Evolutionary conservation across 1,140 invertebrate genomes (phyloP), one percentile per base, ranked within the genome.

Genomic region (Holotrichia oblita): DNA sequence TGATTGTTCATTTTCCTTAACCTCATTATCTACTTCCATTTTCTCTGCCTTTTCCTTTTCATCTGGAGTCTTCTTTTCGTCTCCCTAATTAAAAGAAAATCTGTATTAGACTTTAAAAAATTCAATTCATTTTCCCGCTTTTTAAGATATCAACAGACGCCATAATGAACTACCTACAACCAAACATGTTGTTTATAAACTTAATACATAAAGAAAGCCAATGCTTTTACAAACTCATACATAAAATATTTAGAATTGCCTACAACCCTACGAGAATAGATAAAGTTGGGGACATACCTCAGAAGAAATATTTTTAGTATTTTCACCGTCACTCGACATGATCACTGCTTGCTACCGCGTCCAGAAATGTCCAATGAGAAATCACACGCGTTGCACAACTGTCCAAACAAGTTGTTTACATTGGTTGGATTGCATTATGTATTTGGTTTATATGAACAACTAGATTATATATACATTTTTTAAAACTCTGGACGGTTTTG

Each of bases 91-190:
- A 79, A 79, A 41, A 40, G 55, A 78, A 73, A 48, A 79, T 40
- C 6, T 55, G n/a, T n/a, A n/a, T 40, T 27, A 24, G n/a, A 79
- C 41, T 59, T 22, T 20, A 20, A 22, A 40, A 6, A 75, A 34
- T 78, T 42, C 42, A 81, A 80, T 77, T 59, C 77, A 78, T 81
- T 84, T 86, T 86, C 86, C 86, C 85, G 85, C 85, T 86, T 87
- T 87, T 86, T 85, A 83, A 82, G 81, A 82, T 82, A 86, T 83
- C 85, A 86, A 86, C 84, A 85, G 78, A 83, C 82, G 85, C 84
- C 85, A 86, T 86, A 85, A 85, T 86, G 85, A 81, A 84, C 83
- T 81, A 72, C 64, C 80, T 78, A 73, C 80, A 83, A 80, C 77
- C 81, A 84, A 84, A 86, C 83, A 85, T 81, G 77, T 79, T 81